Percentiles rank a stretch among this genome's conserved stretches.
Conservation (phyloP, 2,113 vertebrate genomes). For the Larimichthys crocea region DNA sequence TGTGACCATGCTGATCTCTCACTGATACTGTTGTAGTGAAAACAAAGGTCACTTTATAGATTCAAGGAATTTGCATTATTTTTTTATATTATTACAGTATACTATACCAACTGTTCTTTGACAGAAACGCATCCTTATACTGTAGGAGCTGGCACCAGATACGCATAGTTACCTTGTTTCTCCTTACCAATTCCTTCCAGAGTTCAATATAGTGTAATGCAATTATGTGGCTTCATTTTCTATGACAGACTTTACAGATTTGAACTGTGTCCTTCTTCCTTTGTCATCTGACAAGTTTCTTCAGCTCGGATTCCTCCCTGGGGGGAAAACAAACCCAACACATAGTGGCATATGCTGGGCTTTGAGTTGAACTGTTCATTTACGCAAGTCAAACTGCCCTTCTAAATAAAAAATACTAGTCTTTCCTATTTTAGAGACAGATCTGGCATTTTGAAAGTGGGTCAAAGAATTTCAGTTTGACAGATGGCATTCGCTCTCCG, state of each 20-base stretch:
- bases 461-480: constrained; percentile 71
- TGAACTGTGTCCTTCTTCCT: constrained; percentile 1
- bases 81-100: not conserved
- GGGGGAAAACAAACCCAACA: not conserved
- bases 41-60: constrained; percentile 33
- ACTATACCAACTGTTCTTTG: not conserved
- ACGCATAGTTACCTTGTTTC: not conserved
- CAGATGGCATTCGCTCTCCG: constrained; percentile 75
- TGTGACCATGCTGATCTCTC: constrained; percentile 8
- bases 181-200: constrained; percentile 17
- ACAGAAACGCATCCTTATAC: not conserved
- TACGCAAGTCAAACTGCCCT: constrained; percentile 30
- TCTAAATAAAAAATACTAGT: constrained; percentile 19
- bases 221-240: constrained; percentile 11
- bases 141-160: not conserved
- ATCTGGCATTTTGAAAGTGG: constrained; percentile 70
- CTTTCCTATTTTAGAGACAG: constrained; percentile 50
- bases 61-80: not conserved
- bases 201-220: constrained; percentile 24
- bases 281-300: constrained; percentile 2
- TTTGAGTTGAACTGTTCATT: constrained; percentile 34
- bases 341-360: constrained; percentile 16
- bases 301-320: not conserved
- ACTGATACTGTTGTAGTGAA: constrained; percentile 1
- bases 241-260: constrained; percentile 4